Base-by-base conservation (phyloP, 2,113 vertebrate genomes). In the Laticauda laticaudata region DNA sequence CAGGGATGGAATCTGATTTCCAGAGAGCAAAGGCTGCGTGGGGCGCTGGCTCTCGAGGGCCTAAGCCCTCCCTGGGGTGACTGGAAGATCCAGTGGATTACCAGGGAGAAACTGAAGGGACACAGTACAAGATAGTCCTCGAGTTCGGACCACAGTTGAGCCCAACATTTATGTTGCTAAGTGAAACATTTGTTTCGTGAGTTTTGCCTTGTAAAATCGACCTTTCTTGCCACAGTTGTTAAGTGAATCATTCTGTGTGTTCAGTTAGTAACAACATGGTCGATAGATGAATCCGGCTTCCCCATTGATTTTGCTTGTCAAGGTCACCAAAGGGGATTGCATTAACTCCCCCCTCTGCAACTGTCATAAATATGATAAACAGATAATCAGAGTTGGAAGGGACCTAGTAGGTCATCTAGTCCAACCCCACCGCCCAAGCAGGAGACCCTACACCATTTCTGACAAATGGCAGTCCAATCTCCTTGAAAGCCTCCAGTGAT, bases 1-100 rank as follows among this genome's bases (percentile, higher is more conserved):
- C 14, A 34, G n/a, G 64, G n/a, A 34, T 34, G 64, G 64, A 69
- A 3, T 45, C 45, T 45, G 26, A 51, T 51, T 51, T 10, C 51
- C 51, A 51, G 26, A 5, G 26, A 4, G 26, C 1, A 23, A 3
- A 21, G 0, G 57, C 1, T 29, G 45, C 4, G 48, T 1, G 6
- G 29, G 64, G 5, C 12, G 29, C 29, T 69, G 64, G 12, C 34
- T 69, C 14, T 14, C 15, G 29, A 26, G 64, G 2, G 5, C 14
- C 26, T 2, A 64, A 75, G 14, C n/a, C 64, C 64, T 34, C n/a
- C 5, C 1, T 75, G 0, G 64, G 64, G 14, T 75, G n/a, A 18
- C 5, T 34, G n/a, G 14, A 34, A 75, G 64, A 10, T n/a, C 64
- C 64, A 34, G 12, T 15, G 1, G 12, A 69, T 69, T 12, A n/a